These are phyloP conservation scores for Schlechtendalia chinensis DNA, from an alignment of 1,140 invertebrate species.

Conservation along the genomic window DNA sequence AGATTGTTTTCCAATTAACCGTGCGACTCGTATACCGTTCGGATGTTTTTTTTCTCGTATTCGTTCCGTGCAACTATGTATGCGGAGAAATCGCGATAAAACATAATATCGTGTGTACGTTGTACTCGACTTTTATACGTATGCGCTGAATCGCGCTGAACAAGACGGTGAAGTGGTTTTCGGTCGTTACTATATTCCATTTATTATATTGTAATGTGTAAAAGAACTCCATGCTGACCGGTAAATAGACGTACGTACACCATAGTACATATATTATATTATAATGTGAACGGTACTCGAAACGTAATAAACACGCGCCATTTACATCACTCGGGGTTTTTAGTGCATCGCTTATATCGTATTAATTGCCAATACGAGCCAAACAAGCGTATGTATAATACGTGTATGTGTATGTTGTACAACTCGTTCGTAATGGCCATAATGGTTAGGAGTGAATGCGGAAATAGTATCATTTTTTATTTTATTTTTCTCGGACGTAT, in stretches of 20 bases:
- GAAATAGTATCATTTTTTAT: too few species aligned
- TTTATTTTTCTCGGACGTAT: too few species aligned
- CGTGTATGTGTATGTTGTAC: background rate
- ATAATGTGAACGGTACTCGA: background rate
- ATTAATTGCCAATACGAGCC: constrained; percentile 11
- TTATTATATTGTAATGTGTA: too few species aligned
- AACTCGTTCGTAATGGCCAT: too few species aligned
- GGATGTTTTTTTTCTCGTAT: background rate
- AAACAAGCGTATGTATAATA: background rate
- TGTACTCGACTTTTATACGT: background rate
- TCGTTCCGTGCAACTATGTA: background rate
- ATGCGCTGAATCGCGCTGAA: background rate
- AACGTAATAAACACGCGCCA: background rate
- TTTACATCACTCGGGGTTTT: constrained; percentile 11
- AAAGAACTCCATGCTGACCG: constrained; percentile 18
- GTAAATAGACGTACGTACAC: constrained; percentile 27
- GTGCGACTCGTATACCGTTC: background rate
- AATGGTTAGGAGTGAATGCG: too few species aligned
- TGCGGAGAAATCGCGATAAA: constrained; percentile 1
- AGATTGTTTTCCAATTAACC: constrained; percentile 32
- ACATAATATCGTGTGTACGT: background rate
- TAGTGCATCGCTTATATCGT: constrained; percentile 35
- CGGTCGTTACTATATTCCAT: background rate
- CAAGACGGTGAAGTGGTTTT: constrained; percentile 24
- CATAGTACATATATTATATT: too few species aligned